Conservation (phyloP, 30 jellyfish, hydroid and myxozoan genomes). For the Morbakka virulenta region DNA sequence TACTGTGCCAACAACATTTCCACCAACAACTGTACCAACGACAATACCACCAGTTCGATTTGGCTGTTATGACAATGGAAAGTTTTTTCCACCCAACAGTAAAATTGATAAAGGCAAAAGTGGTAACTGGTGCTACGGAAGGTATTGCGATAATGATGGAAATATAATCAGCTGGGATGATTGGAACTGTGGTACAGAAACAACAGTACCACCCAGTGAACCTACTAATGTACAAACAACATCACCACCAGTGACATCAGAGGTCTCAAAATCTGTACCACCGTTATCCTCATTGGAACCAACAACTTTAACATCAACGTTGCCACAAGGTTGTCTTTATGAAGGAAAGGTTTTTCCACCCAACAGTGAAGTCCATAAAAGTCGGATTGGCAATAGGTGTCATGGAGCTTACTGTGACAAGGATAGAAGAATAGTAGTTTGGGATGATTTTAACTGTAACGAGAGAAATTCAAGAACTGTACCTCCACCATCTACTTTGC, state of each 20-base stretch:
- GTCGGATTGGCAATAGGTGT: not conserved
- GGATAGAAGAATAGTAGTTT: not conserved
- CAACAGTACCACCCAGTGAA: too few species aligned
- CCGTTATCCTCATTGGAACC: too few species aligned
- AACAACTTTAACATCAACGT: not conserved
- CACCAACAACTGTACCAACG: not conserved
- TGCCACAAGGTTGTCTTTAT: not conserved
- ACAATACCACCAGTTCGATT: not conserved
- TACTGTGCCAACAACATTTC: not conserved
- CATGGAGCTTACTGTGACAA: constrained; percentile 13
- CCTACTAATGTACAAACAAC: not conserved
- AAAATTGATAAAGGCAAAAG: not conserved
- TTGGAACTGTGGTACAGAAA: not conserved
- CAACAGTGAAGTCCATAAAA: not conserved
- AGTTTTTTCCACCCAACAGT: not conserved
- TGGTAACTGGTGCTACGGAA: too few species aligned
- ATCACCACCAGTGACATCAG: too few species aligned
- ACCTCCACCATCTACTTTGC: not conserved
- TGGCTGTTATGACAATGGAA: constrained; percentile 4
- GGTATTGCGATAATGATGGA: too few species aligned
- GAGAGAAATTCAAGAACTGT: not conserved
- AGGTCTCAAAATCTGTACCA: too few species aligned
- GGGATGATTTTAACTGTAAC: constrained; percentile 13
- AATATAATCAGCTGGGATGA: too few species aligned
- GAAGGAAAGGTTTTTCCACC: not conserved